These are phyloP conservation scores for Galagoides demidoff DNA, from an alignment of 2,797 vertebrate species.

Conservation along the genomic window DNA sequence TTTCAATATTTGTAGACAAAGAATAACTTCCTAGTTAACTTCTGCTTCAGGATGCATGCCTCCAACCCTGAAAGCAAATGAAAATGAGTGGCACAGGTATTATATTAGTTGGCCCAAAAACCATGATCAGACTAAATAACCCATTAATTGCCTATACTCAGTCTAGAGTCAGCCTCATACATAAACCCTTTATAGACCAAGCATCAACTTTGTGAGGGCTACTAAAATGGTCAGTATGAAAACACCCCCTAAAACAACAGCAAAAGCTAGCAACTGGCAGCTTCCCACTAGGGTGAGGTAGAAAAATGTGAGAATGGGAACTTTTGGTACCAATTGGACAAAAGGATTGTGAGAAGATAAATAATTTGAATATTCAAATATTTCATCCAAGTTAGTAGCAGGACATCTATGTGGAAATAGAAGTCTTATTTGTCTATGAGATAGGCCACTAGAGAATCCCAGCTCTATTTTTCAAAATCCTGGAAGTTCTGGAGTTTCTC, in stretches of 20 bases:
- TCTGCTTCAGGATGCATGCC: neutral
- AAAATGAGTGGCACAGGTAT: neutral
- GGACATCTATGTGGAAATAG: neutral
- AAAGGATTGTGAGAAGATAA: neutral
- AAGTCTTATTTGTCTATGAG: neutral
- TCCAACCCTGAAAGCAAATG: neutral
- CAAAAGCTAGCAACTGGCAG: neutral
- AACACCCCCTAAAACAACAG: neutral
- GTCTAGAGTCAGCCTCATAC: neutral
- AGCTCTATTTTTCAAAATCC: neutral
- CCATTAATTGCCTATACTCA: neutral
- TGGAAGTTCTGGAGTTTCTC: neutral
- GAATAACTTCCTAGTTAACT: slow-evolving; percentile 1
- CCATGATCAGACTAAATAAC: neutral
- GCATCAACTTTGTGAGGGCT: neutral
- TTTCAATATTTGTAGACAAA: neutral
- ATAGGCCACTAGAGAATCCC: neutral
- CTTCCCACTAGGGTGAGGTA: neutral
- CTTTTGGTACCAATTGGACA: neutral
- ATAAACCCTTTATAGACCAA: neutral
- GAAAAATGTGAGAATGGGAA: neutral
- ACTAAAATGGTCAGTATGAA: neutral
- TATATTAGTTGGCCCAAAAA: neutral
- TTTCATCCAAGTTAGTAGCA: neutral
- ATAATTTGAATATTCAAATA: neutral